Evolutionary conservation across 1,140 invertebrate species (phyloP).

Genomic region (Cydia amplana): DNA sequence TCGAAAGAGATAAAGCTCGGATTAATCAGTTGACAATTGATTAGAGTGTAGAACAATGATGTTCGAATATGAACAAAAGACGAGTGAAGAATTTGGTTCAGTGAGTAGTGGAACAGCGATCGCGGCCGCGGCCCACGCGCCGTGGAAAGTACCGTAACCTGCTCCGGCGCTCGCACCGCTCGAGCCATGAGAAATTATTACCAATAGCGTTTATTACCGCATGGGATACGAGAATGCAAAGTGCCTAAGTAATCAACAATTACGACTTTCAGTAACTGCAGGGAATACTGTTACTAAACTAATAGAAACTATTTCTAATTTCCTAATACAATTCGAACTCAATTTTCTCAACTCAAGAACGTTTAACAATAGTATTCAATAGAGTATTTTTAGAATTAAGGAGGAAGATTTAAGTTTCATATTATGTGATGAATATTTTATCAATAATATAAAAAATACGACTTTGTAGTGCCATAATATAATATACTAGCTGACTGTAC

Average conservation of each 20-base stretch:
- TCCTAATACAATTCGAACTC: not conserved
- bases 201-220: slow-evolving; percentile 11
- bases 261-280: slow-evolving; percentile 14
- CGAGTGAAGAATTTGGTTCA: slow-evolving; percentile 28
- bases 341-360: not conserved
- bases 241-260: slow-evolving; percentile 4
- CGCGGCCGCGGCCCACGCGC: slow-evolving; percentile 35
- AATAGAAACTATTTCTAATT: slow-evolving; percentile 15
- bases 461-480: not conserved
- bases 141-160: slow-evolving; percentile 55
- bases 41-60: not conserved
- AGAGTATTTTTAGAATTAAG: not conserved
- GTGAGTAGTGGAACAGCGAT: slow-evolving; percentile 28
- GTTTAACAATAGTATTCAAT: not conserved
- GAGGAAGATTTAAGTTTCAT: not conserved
- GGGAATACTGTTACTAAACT: not conserved
- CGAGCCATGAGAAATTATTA: slow-evolving; percentile 28
- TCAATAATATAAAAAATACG: too few species aligned
- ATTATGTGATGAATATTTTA: not conserved
- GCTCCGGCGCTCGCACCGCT: slow-evolving; percentile 33
- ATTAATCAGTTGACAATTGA: slow-evolving; percentile 11
- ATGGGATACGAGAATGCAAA: slow-evolving; percentile 25
- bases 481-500: too few species aligned
- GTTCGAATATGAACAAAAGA: slow-evolving; percentile 14
- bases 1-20: not conserved